Evolutionary conservation across 2,888 invertebrate genomes (phyloP), one percentile per base, ranked within the genome.

Genomic region (Ceriagrion tenellum): DNA sequence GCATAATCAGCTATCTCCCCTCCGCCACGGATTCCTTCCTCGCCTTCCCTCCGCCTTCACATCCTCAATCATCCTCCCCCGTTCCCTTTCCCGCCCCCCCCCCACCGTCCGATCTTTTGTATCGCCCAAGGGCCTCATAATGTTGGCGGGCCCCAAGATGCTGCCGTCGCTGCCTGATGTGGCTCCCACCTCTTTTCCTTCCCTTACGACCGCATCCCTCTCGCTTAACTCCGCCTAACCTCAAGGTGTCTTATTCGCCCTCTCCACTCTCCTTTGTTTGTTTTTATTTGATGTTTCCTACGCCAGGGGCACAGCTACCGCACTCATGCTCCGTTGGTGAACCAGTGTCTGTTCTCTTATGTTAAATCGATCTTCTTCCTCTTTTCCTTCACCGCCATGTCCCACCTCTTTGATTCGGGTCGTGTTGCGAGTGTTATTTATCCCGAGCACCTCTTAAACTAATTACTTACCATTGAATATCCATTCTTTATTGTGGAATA

Each of bases 231-330:
- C 35, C 81, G 12, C 18, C 81, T 35, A 81, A 81, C 81, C 35
- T 93, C 69, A n/a, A 56, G 81, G 81, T 35, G 81, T 26, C 69
- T 69, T 26, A 69, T 69, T 69, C 69, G 23, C 69, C 69, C 81
- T 81, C 81, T 69, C n/a, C 81, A 18, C 81, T 18, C 81, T 16
- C 81, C 35, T 81, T 81, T 81, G 81, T 81, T 81, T 81, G 81
- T 35, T 81, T 35, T 81, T 35, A 81, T 81, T 81, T 81, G 81
- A 81, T 81, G 81, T 81, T 81, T 35, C 81, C 81, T 81, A 35
- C 81, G 81, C 81, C 81, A 81, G 81, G 81, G 81, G 81, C 81
- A n/a, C 81, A 12, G 81, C 35, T 10, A 16, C 81, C 30, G 81
- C 81, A 35, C 81, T 35, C 81, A 35, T 81, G 13, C 81, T 23